Conservation (phyloP, 2,113 vertebrate species). For the Tinamus guttatus region DNA sequence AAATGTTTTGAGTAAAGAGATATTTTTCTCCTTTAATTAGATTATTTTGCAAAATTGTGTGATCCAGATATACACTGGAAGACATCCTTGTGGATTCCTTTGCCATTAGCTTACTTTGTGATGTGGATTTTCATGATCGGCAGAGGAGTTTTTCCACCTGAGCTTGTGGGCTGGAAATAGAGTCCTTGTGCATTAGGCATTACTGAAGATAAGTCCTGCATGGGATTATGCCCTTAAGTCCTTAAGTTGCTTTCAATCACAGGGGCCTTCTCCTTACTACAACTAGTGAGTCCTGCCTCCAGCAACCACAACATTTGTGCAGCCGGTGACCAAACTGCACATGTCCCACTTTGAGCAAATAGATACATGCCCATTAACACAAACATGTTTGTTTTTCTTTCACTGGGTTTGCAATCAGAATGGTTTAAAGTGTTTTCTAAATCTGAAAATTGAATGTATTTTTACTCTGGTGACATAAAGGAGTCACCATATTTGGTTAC, state of each 20-base stretch:
- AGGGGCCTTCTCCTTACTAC: not conserved
- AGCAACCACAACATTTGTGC: not conserved
- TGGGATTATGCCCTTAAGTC: not conserved
- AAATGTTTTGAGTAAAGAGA: not conserved
- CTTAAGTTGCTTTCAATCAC: not conserved
- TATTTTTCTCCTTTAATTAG: not conserved
- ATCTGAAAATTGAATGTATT: not conserved
- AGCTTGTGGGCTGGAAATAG: not conserved
- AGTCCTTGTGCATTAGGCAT: not conserved
- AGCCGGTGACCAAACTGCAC: not conserved
- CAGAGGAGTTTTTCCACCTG: not conserved
- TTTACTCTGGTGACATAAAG: not conserved
- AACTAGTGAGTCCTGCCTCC: not conserved
- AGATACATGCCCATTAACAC: not conserved
- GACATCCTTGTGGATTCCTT: not conserved
- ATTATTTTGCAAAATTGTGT: not conserved
- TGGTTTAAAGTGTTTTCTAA: not conserved
- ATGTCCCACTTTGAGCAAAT: not conserved
- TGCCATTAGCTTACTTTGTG: not conserved
- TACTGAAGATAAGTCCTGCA: not conserved
- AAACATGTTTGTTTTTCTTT: not conserved
- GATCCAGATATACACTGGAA: not conserved
- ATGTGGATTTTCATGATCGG: not conserved
- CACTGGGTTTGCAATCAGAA: not conserved
- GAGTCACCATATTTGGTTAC: not conserved